Evolutionary conservation across 2,888 invertebrate species (phyloP), one percentile per base, ranked within the genome.

Genomic region (Ceraclea dissimilis): DNA sequence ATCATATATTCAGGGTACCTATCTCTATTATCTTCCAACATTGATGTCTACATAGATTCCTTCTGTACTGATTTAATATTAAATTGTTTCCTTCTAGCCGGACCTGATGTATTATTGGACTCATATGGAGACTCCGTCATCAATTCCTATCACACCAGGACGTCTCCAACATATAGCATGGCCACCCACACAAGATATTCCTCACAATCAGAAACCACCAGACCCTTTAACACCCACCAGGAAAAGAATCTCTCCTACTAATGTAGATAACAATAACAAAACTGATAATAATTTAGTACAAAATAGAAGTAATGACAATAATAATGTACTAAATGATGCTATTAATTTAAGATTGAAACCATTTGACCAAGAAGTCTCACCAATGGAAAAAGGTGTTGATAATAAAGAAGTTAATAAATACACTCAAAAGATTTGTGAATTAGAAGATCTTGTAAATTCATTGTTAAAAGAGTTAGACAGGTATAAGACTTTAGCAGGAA

Each of bases 71-170:
- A 39, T 8, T 13, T 4, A 39, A 13, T 39, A n/a, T 39, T 39
- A 13, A n/a, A 16, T 8, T 39, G 39, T 16, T 39, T 39, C 21
- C 64, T 74, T 81, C 31, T 73, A 93, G 93, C 88, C 90, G 58
- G 90, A 88, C 72, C 81, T 89, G 67, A 91, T 92, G 87, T 94
- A 94, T 74, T 90, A 86, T 70, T 94, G 93, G 93, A 82, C 90
- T 20, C 88, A 90, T 69, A 86, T 87, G 62, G 90, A 90, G 71
- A 73, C 79, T 49, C 82, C 85, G 54, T 75, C 81, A 34, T 75
- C 81, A 49, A 79, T 84, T 61, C 83, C 88, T 33, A 74, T 82
- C 57, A 85, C 88, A 17, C 90, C 90, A 1, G 88, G 90, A 51
- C 82, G 85, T 67, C 74, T 92, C 49, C 84, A 86, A 63, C 81